Base-by-base conservation (phyloP, 2,888 invertebrate species). In the Chalcosyrphus nemorum region DNA sequence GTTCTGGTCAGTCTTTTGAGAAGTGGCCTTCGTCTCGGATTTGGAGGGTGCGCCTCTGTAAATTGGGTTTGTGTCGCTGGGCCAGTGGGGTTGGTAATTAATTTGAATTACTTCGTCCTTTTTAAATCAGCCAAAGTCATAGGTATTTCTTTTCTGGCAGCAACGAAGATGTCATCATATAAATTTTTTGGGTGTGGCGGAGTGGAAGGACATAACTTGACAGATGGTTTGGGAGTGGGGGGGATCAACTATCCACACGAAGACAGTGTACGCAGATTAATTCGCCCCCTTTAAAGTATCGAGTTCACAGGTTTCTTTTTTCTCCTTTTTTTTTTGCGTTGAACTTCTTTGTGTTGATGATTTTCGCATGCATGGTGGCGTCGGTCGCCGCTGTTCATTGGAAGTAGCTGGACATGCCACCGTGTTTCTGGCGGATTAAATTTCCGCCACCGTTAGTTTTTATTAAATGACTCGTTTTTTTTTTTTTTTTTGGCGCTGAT, bases 371-470 rank as follows among this genome's bases (percentile, higher is more conserved):
- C 45, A 24, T 75, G 61, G 59, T 82, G 71, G 77, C 72, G 54
- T 72, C 54, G 65, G n/a, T 54, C 15, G 27, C 38, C 54, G n/a
- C n/a, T 66, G 57, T 65, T 77, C 35, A 21, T 27, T 72, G 54
- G 13, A 63, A 59, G 54, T 61, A 68, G 54, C 45, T 41, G 50
- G 57, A 52, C 68, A 78, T 80, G 74, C 78, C 78, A 84, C 78
- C 74, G 80, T 61, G 82, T 63, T 84, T 72, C 74, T 61, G 63
- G 72, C 45, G 80, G 82, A 78, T 84, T 21, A 15, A 68, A 68
- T 84, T 80, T 78, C 82, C 45, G 82, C 82, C 80, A 84, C 82
- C 80, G 82, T 84, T 84, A 68, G 68, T 41, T 77, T 66, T 45
- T 7, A 11, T n/a, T 2, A 54, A 43, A 3, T 38, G 27, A 1